These are phyloP conservation scores for Heterodera filipjevi DNA, from an alignment of 2,888 invertebrate species.

Conservation along the genomic window DNA sequence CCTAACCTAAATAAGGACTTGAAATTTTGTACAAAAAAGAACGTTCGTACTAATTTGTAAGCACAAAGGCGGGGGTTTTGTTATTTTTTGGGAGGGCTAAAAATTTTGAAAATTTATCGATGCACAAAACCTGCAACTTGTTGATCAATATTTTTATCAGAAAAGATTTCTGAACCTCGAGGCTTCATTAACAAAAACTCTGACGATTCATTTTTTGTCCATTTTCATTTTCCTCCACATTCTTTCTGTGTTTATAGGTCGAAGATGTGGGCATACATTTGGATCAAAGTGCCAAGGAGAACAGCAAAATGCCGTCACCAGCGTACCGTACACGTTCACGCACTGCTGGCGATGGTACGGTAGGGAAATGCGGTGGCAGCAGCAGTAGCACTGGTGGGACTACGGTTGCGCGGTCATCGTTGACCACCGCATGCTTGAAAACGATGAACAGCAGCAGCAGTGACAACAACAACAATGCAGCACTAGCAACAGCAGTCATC, in stretches of 20 bases:
- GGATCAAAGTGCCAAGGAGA: not conserved
- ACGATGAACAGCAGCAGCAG: not conserved
- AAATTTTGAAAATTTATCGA: too few species aligned
- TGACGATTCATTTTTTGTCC: too few species aligned
- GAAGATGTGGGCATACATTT: not conserved
- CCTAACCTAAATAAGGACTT: too few species aligned
- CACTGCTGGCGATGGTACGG: not conserved
- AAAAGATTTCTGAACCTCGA: too few species aligned
- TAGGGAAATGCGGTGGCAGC: not conserved
- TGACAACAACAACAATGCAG: not conserved
- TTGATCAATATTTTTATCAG: too few species aligned
- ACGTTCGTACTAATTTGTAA: too few species aligned
- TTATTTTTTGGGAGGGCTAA: too few species aligned
- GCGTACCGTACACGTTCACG: not conserved
- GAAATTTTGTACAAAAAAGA: too few species aligned
- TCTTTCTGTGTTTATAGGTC: not conserved
- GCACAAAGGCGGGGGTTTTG: too few species aligned
- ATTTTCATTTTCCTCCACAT: constrained; percentile 38
- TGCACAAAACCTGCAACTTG: too few species aligned
- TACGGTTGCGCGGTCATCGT: not conserved
- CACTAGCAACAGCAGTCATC: not conserved
- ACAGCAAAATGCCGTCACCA: constrained; percentile 9
- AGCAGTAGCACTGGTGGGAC: too few species aligned
- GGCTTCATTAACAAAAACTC: too few species aligned
- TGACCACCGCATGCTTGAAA: not conserved